Evolutionary conservation across 2,113 vertebrate species (phyloP), one percentile per base, ranked within the genome.

Genomic region (Boleophthalmus pectinirostris): DNA sequence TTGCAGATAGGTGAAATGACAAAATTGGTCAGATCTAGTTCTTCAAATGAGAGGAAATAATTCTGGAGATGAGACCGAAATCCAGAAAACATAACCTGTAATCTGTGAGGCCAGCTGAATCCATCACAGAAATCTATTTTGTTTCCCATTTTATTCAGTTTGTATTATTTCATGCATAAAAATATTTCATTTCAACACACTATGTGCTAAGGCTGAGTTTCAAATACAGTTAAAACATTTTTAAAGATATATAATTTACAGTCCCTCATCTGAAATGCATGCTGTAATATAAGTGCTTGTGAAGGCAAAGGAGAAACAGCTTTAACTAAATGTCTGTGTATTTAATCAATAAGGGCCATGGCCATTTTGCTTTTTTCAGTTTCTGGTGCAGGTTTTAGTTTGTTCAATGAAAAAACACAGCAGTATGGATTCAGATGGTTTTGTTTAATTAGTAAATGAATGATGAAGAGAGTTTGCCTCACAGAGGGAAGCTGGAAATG

Each of bases 181-280:
- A 70, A 75, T 74, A 74, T 14, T 58, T 20, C 51, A 68, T 20
- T 20, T 9, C 0, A 47, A 75, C 65, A 51, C 73, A 66, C 20
- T 7, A 15, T 74, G 68, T 57, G 35, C 23, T 56, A 33, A 14
- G 47, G 45, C 67, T 46, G 18, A 43, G 38, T 56, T 21, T 16
- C 3, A 2, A 35, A 70, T 18, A 33, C 2, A 66, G 49, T 67
- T 64, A 29, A 46, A 67, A 69, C 56, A 60, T 57, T 53, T 66
- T 49, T 54, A 69, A 63, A 60, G 16, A 60, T n/a, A 69, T 72
- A 73, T 79, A 47, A 63, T 68, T 66, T 23, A 66, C 29, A 56
- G 16, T 68, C 65, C 35, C 54, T n/a, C n/a, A n/a, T n/a, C n/a
- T 38, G 29, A 78, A 72, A 72, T 72, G 54, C 33, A 29, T 25